phyloP scores from a whole-genome alignment of 2,888 invertebrate genomes.

The Drosophila cognata region DNA sequence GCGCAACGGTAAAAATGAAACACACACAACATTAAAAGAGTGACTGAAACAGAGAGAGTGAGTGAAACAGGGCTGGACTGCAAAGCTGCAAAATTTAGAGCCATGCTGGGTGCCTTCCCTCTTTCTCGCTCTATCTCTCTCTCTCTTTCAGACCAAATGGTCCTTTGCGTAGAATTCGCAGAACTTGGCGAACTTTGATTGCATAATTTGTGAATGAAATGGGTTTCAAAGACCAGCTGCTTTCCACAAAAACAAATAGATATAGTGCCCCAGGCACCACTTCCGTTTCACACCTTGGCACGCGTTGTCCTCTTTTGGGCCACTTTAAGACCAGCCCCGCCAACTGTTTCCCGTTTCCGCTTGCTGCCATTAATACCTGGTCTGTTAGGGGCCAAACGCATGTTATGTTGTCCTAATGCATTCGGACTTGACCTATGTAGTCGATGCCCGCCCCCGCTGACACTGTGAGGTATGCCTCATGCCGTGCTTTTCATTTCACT shows the following conservation, averaged over 20 bases:
- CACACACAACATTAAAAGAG: slow-evolving; percentile 34
- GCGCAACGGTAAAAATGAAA: slow-evolving; percentile 61
- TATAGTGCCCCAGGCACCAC: slow-evolving; percentile 40
- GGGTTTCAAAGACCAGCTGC: slow-evolving; percentile 47
- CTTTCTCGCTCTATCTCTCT: background rate
- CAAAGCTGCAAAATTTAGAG: slow-evolving; percentile 46
- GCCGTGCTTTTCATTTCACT: slow-evolving; percentile 67
- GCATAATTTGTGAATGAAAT: slow-evolving; percentile 59
- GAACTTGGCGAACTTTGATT: slow-evolving; percentile 61
- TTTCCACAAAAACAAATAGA: slow-evolving; percentile 4
- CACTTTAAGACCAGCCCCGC: slow-evolving; percentile 48
- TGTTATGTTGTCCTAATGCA: slow-evolving; percentile 45
- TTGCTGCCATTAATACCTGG: slow-evolving; percentile 28
- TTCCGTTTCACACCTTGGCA: slow-evolving; percentile 75
- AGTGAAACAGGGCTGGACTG: slow-evolving; percentile 50
- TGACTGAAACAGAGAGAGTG: slow-evolving; percentile 11
- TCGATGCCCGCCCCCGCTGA: slow-evolving; percentile 61
- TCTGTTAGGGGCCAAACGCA: slow-evolving; percentile 30
- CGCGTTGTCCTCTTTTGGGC: slow-evolving; percentile 56
- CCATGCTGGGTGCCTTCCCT: slow-evolving; percentile 63
- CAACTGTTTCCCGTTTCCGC: slow-evolving; percentile 77
- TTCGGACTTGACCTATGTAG: slow-evolving; percentile 67
- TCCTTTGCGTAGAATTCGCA: slow-evolving; percentile 16
- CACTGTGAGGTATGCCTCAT: slow-evolving; percentile 49
- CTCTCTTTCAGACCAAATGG: slow-evolving; percentile 10